Conservation (phyloP, 2,113 vertebrate species). For the Parotia lawesii region DNA sequence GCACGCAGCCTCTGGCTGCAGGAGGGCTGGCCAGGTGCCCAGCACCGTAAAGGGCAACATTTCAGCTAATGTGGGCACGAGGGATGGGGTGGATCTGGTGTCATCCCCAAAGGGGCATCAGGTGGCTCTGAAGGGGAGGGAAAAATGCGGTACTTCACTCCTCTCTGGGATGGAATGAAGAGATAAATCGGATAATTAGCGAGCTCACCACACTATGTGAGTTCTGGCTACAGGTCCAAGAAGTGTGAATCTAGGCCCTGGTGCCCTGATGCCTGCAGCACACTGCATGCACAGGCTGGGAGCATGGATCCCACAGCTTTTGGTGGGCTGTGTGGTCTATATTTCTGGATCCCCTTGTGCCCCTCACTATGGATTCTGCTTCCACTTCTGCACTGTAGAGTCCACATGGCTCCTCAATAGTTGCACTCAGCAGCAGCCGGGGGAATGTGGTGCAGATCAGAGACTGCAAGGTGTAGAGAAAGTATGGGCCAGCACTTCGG, state of each 20-base stretch:
- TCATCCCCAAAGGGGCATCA: conserved; percentile 18
- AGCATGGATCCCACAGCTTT: background rate
- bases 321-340: fast-evolving
- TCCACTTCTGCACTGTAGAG: background rate
- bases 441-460: background rate
- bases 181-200: background rate
- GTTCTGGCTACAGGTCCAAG: background rate
- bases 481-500: background rate
- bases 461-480: background rate
- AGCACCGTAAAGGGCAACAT: conserved; percentile 3
- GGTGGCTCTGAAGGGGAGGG: background rate
- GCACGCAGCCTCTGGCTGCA: background rate
- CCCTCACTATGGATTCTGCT: background rate
- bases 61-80: background rate
- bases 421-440: background rate
- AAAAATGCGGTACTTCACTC: fast-evolving
- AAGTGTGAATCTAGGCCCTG: background rate
- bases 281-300: fast-evolving
- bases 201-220: background rate
- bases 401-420: background rate
- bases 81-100: conserved; percentile 12
- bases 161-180: background rate
- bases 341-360: background rate
- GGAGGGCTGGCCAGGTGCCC: conserved; percentile 16
- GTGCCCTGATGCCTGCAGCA: background rate